phyloP scores from a whole-genome alignment of 2,888 invertebrate species.

The Papilio elwesi region DNA sequence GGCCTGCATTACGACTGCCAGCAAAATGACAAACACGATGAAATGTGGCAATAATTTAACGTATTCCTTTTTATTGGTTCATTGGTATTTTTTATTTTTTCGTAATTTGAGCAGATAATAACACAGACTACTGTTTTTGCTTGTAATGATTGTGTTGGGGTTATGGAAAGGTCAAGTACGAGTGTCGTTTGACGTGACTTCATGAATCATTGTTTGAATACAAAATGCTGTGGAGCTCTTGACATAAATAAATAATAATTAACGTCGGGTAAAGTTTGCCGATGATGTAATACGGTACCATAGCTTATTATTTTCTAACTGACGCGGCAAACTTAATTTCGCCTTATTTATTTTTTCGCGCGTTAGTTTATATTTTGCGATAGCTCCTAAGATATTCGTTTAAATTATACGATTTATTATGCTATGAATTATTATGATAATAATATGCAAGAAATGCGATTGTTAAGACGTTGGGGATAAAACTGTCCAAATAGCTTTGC shows the following conservation, averaged over 20 bases:
- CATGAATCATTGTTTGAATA: conserved; percentile 19
- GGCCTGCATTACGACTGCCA: conserved; percentile 24
- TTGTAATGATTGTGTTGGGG: conserved; percentile 6
- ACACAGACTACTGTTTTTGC: conserved; percentile 2
- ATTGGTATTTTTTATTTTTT: conserved; percentile 2
- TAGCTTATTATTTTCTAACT: neutral
- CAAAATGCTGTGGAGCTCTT: conserved; percentile 2
- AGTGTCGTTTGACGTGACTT: neutral
- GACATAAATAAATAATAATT: conserved; percentile 25
- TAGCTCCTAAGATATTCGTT: too few species aligned
- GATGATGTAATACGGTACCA: neutral
- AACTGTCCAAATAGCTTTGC: too few species aligned
- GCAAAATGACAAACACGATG: conserved; percentile 29
- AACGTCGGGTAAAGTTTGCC: neutral
- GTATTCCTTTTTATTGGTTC: conserved; percentile 18
- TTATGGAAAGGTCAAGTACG: conserved; percentile 25
- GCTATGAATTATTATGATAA: too few species aligned
- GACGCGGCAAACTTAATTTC: too few species aligned
- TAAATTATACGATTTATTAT: too few species aligned
- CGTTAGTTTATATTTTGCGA: too few species aligned
- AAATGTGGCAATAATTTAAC: conserved; percentile 19
- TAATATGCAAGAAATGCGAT: too few species aligned
- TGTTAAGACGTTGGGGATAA: too few species aligned
- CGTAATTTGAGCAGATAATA: neutral
- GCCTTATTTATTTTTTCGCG: too few species aligned